Base-by-base conservation (phyloP, 2,797 vertebrate genomes). In the Xerus rutilus region DNA sequence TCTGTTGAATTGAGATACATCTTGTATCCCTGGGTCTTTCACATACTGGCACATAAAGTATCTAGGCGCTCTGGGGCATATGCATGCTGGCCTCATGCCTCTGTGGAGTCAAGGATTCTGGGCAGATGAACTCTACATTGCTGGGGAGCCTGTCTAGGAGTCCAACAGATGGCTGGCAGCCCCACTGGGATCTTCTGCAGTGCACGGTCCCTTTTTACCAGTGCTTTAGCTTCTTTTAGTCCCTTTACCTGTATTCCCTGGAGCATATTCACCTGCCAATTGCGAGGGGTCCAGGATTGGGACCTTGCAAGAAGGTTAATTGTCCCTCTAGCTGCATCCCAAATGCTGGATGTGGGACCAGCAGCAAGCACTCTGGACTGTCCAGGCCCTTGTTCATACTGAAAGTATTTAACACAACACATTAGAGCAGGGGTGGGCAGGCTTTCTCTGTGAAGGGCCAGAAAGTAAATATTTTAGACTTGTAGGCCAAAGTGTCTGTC, bases 71-170 rank as follows among this genome's bases (percentile, higher is more conserved):
- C 90, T 6, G 59, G 76, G 21, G 17, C 65, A 7, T 73, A 43
- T 3, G 12, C 0, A 0, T 0, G 7, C 52, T 65, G 54, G 2
- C 32, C 59, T 10, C 20, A 45, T 1, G 30, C 32, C 25, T 77
- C 72, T 25, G 18, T n/a, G 45, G 12, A n/a, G 35, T 47, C 6
- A 12, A 43, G 39, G 28, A 5, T 45, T 30, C 59, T 1, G 15
- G 43, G 39, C 7, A 15, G 23, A 15, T n/a, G 9, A 52, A 45
- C 23, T 23, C 18, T 14, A 65, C 4, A 11, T 15, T 21, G 39
- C 70, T 5, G 9, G 70, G 82, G 59, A 59, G 8, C 39, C 35
- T 89, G 17, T 82, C 1, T 4, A 3, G 43, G 67, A 32, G 32
- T 7, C n/a, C 30, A 3, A 54, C 21, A 64, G 89, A 47, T 6